These are phyloP conservation scores for Brachionus rotundiformis DNA, from an alignment of 1,140 invertebrate genomes.

Conservation along the genomic window DNA sequence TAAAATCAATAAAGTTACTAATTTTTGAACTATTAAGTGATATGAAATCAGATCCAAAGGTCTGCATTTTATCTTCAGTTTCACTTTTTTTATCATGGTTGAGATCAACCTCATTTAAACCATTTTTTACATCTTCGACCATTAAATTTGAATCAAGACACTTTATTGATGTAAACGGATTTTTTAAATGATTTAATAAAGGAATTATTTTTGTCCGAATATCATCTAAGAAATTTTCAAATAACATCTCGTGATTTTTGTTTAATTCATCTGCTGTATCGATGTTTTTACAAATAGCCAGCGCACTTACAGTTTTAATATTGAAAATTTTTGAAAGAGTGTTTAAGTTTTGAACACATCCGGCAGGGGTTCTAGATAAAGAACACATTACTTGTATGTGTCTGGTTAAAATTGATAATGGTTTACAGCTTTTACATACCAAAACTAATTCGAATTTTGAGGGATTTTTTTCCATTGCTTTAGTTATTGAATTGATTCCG, in stretches of 20 bases:
- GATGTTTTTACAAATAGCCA: neutral
- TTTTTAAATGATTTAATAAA: neutral
- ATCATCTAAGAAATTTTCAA: neutral
- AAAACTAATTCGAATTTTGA: conserved; percentile 3
- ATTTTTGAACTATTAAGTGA: neutral
- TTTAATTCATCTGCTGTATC: neutral
- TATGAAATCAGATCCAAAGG: conserved; percentile 37
- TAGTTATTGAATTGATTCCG: conserved; percentile 34
- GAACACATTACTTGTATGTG: conserved; percentile 40
- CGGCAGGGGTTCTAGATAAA: neutral
- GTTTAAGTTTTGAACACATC: conserved; percentile 27
- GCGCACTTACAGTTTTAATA: conserved; percentile 33
- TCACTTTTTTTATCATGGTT: neutral
- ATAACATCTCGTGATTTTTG: neutral
- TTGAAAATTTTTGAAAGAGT: conserved; percentile 39
- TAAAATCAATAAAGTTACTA: conserved; percentile 20
- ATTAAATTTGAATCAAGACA: neutral
- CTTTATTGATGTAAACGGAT: conserved; percentile 1
- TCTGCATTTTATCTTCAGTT: neutral
- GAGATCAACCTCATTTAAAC: neutral
- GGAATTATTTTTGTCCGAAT: neutral
- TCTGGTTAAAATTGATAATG: conserved; percentile 10
- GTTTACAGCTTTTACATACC: conserved; percentile 24
- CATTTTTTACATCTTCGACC: neutral
- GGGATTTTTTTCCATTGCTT: conserved; percentile 16